phyloP scores from a whole-genome alignment of 2,113 vertebrate genomes.

The Alligator mississippiensis region DNA sequence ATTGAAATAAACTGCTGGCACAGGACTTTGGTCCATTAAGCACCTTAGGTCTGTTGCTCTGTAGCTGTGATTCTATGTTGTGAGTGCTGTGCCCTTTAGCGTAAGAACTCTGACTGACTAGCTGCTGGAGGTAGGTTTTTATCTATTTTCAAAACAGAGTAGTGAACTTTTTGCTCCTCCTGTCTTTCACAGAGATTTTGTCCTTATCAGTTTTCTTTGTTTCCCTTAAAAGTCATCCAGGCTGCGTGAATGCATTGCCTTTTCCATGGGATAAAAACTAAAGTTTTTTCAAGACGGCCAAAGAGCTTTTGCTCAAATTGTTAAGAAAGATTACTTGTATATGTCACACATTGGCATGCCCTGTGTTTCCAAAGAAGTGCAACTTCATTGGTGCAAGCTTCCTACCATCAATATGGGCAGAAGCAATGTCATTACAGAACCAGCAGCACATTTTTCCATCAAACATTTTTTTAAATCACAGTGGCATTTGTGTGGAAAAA shows the following conservation, averaged over 20 bases:
- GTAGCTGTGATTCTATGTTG: neutral
- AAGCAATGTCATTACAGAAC: neutral
- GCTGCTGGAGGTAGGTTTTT: neutral
- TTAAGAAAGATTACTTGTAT: neutral
- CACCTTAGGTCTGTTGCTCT: neutral
- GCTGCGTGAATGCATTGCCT: neutral
- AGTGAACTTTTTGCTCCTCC: neutral
- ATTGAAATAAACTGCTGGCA: neutral
- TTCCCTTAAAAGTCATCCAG: neutral
- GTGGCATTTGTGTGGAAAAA: neutral
- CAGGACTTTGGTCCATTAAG: neutral
- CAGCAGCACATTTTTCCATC: too few species aligned
- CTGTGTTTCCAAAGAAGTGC: neutral
- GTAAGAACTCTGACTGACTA: neutral
- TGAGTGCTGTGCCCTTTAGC: neutral
- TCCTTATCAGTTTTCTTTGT: neutral
- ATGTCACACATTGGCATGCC: neutral
- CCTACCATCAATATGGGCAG: neutral
- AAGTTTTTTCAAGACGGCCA: neutral
- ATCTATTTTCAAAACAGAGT: neutral
- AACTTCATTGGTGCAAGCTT: neutral
- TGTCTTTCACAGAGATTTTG: neutral
- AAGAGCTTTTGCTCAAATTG: neutral
- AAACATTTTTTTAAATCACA: neutral
- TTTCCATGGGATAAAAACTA: neutral